phyloP scores from a whole-genome alignment of 2,797 vertebrate species.

The Chaunax sp. region DNA sequence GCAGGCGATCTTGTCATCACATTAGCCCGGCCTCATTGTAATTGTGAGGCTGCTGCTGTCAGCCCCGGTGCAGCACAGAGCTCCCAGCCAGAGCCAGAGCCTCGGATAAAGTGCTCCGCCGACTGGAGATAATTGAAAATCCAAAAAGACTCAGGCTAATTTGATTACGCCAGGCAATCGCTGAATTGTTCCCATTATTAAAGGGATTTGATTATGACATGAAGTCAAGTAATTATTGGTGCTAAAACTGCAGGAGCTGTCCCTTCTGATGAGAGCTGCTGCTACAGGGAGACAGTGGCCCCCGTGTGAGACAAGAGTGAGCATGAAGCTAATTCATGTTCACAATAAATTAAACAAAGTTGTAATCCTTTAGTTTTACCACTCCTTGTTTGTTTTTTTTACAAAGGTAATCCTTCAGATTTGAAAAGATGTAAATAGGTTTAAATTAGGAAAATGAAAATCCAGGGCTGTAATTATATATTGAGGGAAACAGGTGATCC shows the following conservation, averaged over 20 bases:
- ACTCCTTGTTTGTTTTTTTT: constrained; percentile 1
- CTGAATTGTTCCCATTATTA: constrained; percentile 93
- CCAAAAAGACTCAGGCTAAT: constrained; percentile 94
- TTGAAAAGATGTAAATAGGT: constrained; percentile 4
- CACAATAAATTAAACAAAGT: constrained; percentile 36
- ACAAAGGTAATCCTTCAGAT: constrained; percentile 16
- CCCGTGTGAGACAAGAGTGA: constrained; percentile 26
- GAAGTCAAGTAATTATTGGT: constrained; percentile 87
- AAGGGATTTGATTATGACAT: constrained; percentile 93
- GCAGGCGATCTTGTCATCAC: constrained; percentile 77
- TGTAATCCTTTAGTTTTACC: constrained; percentile 30
- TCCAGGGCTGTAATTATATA: too few species aligned
- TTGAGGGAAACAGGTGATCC: neutral
- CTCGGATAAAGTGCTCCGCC: constrained; percentile 84
- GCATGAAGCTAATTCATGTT: constrained; percentile 44
- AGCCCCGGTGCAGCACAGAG: constrained; percentile 61
- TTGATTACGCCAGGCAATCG: constrained; percentile 89
- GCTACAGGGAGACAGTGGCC: constrained; percentile 54
- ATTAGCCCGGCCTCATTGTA: constrained; percentile 75
- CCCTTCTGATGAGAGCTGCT: constrained; percentile 71
- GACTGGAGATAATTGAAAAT: constrained; percentile 93
- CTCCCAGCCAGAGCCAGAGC: constrained; percentile 64
- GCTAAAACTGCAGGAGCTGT: constrained; percentile 79
- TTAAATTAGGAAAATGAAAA: neutral
- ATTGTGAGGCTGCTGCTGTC: constrained; percentile 78